Base-by-base conservation (phyloP, 2,797 vertebrate genomes). In the Sarcoramphus papa region DNA sequence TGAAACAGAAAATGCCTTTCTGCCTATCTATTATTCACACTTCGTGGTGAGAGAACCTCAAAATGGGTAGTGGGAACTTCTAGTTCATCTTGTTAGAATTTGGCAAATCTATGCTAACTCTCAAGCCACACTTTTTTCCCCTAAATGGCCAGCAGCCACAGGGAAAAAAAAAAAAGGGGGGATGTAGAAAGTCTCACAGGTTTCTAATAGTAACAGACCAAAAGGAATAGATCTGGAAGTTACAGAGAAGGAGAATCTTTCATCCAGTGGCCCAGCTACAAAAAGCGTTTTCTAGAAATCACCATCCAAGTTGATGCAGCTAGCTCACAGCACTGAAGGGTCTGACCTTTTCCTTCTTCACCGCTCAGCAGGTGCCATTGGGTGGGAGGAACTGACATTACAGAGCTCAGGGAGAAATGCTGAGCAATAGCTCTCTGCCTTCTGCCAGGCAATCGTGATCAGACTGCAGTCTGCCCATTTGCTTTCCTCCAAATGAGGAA, bases 371-470 rank as follows among this genome's bases (percentile, higher is more conserved):
- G 48, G 50, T 27, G 56, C 65, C n/a, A 6, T 6, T 21, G 56
- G 43, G 19, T n/a, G 48, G 31, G 37, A 96, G 80, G 80, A 76
- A 69, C 57, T 37, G 79, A 68, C 65, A 41, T 57, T 74, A 75
- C 6, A 4, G 84, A 93, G 56, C 50, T 88, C 47, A 40, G 79
- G 76, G 50, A 92, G 85, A 94, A 95, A 59, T 54, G 90, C 94
- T 93, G 81, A 83, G 88, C 90, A 92, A 92, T 78, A 96, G 56
- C 93, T 88, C 91, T 12, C 63, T 75, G 65, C 88, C 93, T 95
- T 88, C 95, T 96, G 93, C 87, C 75, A 74, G 91, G 91, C 9
- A 1, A 41, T 57, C 54, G 37, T 76, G 80, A 77, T 76, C 87
- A 80, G 86, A 62, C 83, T 51, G 54, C 70, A 47, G 35, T 9